Percentiles rank a stretch among this genome's conserved stretches.
phyloP scores from a whole-genome alignment of 2,888 invertebrate genomes.

The Pheosia tremula region DNA sequence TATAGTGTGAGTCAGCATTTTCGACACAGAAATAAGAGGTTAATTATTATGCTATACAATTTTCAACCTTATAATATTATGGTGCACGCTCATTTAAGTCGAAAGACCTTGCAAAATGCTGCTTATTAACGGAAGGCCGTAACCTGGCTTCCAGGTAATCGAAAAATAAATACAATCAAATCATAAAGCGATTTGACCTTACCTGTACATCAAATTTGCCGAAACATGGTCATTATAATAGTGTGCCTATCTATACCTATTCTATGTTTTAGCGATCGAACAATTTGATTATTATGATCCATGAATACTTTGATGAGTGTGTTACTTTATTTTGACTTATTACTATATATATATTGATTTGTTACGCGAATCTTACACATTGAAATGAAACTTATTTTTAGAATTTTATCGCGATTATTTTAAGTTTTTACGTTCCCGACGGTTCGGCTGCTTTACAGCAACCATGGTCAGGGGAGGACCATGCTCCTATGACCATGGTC shows the following conservation, averaged over 20 bases:
- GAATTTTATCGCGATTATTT: no score
- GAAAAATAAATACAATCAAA: background rate
- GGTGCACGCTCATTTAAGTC: background rate
- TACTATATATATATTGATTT: background rate
- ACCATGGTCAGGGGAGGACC: no score
- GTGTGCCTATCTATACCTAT: background rate
- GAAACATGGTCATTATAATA: background rate
- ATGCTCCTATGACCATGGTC: no score
- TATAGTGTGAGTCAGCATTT: no score
- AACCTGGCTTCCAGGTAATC: constrained; percentile 10
- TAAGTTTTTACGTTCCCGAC: no score
- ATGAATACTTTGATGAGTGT: background rate
- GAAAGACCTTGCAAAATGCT: background rate
- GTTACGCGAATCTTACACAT: no score
- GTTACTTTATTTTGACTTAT: background rate
- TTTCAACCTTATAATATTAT: background rate
- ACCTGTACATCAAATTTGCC: background rate
- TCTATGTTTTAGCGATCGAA: background rate
- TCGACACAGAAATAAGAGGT: no score
- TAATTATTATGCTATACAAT: background rate
- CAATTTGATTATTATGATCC: background rate
- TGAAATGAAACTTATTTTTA: no score
- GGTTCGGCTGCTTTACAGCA: no score
- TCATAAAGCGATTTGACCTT: constrained; percentile 2
- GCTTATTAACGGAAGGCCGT: constrained; percentile 15